These are phyloP conservation scores for Sebastes wilsoni DNA, from an alignment of 2,797 vertebrate species.

Conservation along the genomic window DNA sequence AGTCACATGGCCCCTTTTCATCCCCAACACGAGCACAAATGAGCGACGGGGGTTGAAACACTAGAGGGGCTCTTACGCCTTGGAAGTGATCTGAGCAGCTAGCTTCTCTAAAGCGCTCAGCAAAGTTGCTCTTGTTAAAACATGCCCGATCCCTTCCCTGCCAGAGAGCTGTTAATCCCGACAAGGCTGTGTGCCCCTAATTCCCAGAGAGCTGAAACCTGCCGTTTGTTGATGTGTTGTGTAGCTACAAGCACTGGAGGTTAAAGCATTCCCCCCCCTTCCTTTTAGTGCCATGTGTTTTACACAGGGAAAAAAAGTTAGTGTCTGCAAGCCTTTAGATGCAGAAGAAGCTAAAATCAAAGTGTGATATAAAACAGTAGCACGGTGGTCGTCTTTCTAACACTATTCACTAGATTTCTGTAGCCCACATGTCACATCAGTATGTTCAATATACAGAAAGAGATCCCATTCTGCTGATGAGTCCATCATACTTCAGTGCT, in stretches of 20 bases:
- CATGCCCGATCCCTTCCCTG: conserved; percentile 57
- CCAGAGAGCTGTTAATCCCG: conserved; percentile 57
- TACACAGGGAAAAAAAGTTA: fast-evolving
- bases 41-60: not conserved
- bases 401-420: not conserved
- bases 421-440: not conserved
- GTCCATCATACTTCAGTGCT: conserved; percentile 28
- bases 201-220: conserved; percentile 56
- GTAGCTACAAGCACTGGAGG: conserved; percentile 25
- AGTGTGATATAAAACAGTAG: not conserved
- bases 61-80: conserved; percentile 8
- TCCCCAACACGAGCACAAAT: conserved; percentile 18
- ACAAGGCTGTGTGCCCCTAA: conserved; percentile 49
- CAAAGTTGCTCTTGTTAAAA: conserved; percentile 63
- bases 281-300: not conserved
- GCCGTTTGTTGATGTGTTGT: conserved; percentile 48
- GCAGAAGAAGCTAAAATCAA: not conserved
- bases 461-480: conserved; percentile 30
- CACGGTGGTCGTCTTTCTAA: not conserved
- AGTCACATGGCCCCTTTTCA: conserved; percentile 52
- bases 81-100: conserved; percentile 51
- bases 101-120: conserved; percentile 32
- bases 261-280: not conserved
- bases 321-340: not conserved
- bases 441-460: not conserved